phyloP scores from a whole-genome alignment of 2,888 invertebrate genomes.

The Lottia scabra region DNA sequence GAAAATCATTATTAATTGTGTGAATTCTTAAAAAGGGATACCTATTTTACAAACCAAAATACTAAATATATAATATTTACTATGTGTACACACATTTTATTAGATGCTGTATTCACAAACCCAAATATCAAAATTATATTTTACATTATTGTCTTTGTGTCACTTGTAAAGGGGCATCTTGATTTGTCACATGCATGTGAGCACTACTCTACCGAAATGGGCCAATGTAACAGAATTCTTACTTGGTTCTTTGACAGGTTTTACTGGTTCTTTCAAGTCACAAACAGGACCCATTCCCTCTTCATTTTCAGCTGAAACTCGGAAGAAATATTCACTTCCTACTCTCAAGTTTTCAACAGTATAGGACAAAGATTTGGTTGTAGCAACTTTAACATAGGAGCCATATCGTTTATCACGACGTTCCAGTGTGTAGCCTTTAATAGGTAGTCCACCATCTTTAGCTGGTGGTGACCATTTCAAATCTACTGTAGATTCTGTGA shows the following conservation, averaged over 20 bases:
- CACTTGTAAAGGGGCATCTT: too few relatives aligned
- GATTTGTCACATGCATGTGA: too few relatives aligned
- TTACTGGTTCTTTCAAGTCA: slow-evolving; percentile 54
- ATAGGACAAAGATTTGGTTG: slow-evolving; percentile 48
- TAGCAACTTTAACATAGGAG: slow-evolving; percentile 54
- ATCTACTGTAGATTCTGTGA: slow-evolving; percentile 46
- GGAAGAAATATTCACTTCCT: slow-evolving; percentile 64
- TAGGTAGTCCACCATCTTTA: slow-evolving; percentile 63
- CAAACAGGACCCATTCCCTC: slow-evolving; percentile 59
- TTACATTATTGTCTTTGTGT: too few relatives aligned
- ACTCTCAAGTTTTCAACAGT: slow-evolving; percentile 54
- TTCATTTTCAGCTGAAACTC: slow-evolving; percentile 64
- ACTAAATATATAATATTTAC: too few relatives aligned
- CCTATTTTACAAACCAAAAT: too few relatives aligned
- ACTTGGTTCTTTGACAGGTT: slow-evolving; percentile 47
- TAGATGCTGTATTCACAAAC: too few relatives aligned
- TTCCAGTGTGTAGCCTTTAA: slow-evolving; percentile 60
- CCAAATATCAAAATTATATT: too few relatives aligned
- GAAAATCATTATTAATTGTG: too few relatives aligned
- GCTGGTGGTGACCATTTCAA: slow-evolving; percentile 68
- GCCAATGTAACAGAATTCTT: background rate
- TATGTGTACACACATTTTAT: too few relatives aligned
- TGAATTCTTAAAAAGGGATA: too few relatives aligned
- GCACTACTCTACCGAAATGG: too few relatives aligned
- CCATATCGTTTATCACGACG: slow-evolving; percentile 56